These are phyloP conservation scores for Pachyrhynchus sulphureomaculatus DNA, from an alignment of 1,140 invertebrate genomes.

Conservation along the genomic window DNA sequence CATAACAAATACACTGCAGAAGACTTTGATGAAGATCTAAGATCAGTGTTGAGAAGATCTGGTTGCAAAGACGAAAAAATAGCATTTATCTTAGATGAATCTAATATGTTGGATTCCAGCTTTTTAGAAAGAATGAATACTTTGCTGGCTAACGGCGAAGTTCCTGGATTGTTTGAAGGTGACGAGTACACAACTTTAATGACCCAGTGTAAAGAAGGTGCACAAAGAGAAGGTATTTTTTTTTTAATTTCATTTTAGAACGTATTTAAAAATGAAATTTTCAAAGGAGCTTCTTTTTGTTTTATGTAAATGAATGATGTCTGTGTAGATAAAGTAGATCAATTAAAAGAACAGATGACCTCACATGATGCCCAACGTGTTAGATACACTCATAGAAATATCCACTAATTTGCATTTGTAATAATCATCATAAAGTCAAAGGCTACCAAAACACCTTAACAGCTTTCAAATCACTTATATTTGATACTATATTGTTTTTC, in stretches of 20 bases:
- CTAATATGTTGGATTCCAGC: conserved; percentile 97
- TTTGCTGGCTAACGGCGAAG: conserved; percentile 97
- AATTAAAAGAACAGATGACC: no score
- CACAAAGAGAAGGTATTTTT: conserved; percentile 79
- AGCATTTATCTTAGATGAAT: conserved; percentile 98
- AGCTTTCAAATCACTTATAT: no score
- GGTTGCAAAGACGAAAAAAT: conserved; percentile 99
- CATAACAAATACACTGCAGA: conserved; percentile 99
- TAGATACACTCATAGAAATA: no score
- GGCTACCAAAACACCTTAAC: no score
- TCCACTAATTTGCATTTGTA: no score
- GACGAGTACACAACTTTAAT: conserved; percentile 98
- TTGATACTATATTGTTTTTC: no score
- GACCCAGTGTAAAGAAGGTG: conserved; percentile 99
- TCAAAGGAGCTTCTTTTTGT: no score
- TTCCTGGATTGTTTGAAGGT: conserved; percentile 88
- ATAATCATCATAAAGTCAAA: no score
- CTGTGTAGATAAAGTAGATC: no score
- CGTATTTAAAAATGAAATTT: background rate
- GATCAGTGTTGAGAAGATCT: conserved; percentile 87
- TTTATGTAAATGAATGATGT: no score
- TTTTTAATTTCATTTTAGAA: background rate
- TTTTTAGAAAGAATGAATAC: conserved; percentile 99
- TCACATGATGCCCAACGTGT: no score
- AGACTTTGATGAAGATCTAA: conserved; percentile 98